phyloP scores from a whole-genome alignment of 2,113 vertebrate species.

The Sialia sialis region DNA sequence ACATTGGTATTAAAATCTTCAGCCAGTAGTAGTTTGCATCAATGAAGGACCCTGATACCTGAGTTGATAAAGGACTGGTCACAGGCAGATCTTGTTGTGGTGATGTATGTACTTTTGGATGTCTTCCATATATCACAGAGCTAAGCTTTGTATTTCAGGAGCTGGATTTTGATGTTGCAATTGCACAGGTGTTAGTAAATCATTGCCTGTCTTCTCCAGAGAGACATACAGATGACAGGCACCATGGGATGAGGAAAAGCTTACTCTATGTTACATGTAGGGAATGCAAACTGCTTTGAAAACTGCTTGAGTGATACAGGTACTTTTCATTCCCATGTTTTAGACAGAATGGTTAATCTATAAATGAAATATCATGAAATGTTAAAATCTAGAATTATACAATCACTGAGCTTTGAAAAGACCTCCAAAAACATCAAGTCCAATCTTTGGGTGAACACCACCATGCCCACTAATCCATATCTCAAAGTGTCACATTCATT shows the following conservation, averaged over 20 bases:
- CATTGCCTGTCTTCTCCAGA: not conserved
- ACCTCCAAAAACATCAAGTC: not conserved
- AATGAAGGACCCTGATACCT: not conserved
- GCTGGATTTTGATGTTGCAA: not conserved
- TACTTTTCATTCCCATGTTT: not conserved
- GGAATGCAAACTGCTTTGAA: not conserved
- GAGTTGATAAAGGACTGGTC: not conserved
- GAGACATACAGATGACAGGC: not conserved
- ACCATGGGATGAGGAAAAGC: not conserved
- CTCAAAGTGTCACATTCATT: not conserved
- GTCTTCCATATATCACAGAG: not conserved
- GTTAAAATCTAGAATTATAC: not conserved
- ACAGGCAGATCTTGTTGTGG: not conserved
- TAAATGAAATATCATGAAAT: not conserved
- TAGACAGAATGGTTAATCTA: not conserved
- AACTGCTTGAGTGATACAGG: not conserved
- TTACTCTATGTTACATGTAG: not conserved
- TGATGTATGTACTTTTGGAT: not conserved
- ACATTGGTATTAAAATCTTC: not conserved
- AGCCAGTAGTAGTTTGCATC: not conserved
- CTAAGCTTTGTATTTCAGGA: not conserved
- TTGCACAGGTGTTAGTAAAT: conserved; percentile 4
- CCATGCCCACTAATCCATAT: not conserved
- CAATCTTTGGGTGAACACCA: not conserved
- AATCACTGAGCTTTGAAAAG: not conserved